phyloP scores from a whole-genome alignment of 2,113 vertebrate species.

The Aspidoscelis tigris region DNA sequence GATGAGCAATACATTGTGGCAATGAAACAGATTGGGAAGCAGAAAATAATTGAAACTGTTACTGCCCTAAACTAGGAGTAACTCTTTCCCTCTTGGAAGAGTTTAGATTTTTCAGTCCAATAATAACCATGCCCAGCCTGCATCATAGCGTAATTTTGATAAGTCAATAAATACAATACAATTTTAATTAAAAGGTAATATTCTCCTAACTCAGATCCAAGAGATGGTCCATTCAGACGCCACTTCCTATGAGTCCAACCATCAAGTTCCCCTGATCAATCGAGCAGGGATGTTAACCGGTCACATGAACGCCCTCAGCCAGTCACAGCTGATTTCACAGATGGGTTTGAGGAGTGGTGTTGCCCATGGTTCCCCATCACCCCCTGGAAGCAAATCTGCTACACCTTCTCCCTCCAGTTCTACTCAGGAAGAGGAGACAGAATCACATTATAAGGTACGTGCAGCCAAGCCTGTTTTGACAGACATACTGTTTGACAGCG shows the following conservation, averaged over 20 bases:
- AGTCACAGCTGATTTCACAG: conserved; percentile 95
- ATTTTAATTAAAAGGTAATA: conserved; percentile 53
- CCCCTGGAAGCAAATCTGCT: conserved; percentile 96
- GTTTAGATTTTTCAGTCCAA: background rate
- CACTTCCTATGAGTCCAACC: conserved; percentile 86
- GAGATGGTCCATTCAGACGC: conserved; percentile 94
- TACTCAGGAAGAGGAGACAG: conserved; percentile 97
- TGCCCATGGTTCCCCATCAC: conserved; percentile 94
- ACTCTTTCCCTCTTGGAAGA: conserved; percentile 14
- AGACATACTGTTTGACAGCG: background rate
- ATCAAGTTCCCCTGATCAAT: conserved; percentile 90
- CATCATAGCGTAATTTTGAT: background rate
- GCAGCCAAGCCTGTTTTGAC: background rate
- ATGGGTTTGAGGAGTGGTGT: conserved; percentile 86
- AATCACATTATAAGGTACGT: conserved; percentile 93
- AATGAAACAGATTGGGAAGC: conserved; percentile 5
- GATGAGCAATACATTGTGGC: background rate
- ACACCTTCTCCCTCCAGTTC: conserved; percentile 98
- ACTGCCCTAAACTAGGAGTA: conserved; percentile 6
- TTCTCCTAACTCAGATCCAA: conserved; percentile 92
- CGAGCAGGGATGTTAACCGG: conserved; percentile 88
- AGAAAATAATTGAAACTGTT: conserved; percentile 12
- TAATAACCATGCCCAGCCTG: conserved; percentile 23
- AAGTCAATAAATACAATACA: background rate
- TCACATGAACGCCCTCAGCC: conserved; percentile 90